A percentile compares a stretch with the other conserved stretches of the same genome.
phyloP scores from a whole-genome alignment of 2,888 invertebrate genomes.

The Pelosia muscerda region DNA sequence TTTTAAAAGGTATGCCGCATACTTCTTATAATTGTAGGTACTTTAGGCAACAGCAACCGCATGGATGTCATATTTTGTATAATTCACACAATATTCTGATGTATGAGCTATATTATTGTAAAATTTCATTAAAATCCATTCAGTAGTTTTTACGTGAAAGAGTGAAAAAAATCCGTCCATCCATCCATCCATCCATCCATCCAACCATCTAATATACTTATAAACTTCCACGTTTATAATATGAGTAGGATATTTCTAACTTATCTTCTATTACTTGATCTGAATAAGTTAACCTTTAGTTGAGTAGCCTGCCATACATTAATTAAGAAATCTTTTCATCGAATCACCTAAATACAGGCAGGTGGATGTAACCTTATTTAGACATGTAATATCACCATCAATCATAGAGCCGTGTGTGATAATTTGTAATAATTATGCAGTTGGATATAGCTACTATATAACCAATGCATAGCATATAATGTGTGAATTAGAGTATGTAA shows the following conservation, averaged over 20 bases:
- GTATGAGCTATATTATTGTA: too few relatives aligned
- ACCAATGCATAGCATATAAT: background rate
- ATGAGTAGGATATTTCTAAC: background rate
- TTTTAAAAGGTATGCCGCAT: too few relatives aligned
- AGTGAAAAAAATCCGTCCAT: too few relatives aligned
- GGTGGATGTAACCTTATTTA: conserved; percentile 1
- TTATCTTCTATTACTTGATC: background rate
- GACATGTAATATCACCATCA: conserved; percentile 31
- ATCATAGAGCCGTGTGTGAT: conserved; percentile 35
- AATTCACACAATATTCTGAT: too few relatives aligned
- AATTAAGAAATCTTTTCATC: background rate
- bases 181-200: too few relatives aligned
- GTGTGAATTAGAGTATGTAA: conserved; percentile 16
- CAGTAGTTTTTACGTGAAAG: too few relatives aligned
- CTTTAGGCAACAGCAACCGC: too few relatives aligned
- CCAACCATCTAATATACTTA: too few relatives aligned
- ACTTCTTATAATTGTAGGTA: too few relatives aligned
- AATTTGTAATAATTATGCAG: conserved; percentile 40
- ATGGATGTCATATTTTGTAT: too few relatives aligned
- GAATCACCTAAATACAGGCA: background rate
- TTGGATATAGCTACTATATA: conserved; percentile 21
- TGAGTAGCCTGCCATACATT: background rate
- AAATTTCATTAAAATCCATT: too few relatives aligned
- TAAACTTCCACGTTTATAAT: too few relatives aligned
- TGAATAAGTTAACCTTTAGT: background rate